Base-by-base conservation (phyloP, 2,797 vertebrate genomes). In the Hippoglossus hippoglossus region DNA sequence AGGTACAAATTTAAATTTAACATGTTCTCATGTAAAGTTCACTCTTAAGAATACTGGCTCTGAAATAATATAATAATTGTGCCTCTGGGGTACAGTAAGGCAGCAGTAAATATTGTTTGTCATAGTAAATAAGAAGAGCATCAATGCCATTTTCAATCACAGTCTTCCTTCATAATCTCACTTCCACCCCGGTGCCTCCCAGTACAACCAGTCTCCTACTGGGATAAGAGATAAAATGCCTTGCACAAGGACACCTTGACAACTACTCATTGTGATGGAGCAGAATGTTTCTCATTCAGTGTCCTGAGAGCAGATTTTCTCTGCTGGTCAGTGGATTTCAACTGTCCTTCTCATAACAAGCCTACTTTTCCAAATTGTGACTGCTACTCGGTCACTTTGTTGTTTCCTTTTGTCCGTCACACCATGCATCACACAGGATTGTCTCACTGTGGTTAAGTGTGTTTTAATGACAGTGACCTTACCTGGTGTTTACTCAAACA, bases 391-490 rank as follows among this genome's bases (percentile, higher is more conserved):
- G 34, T 36, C 51, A 9, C 51, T 46, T 52, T 61, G 61, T 56
- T 75, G 54, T 81, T 73, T 49, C 64, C 59, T 19, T 18, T 8
- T 1, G 6, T 36, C 53, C 63, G 79, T 75, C 71, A 62, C 6
- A 46, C 28, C 10, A 6, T 34, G 24, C 52, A 62, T 67, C 26
- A 15, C 49, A 3, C 26, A 61, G 54, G 46, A 24, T 51, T 54
- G 56, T 68, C 64, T 71, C 74, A 73, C 72, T 58, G 0, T 24
- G 54, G 57, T 66, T 80, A 67, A 89, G 84, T 85, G 84, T 65
- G 52, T 57, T 86, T 79, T 87, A 90, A 81, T 84, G 81, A 76
- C 55, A 31, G 54, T 79, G 69, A 75, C 47, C 75, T 90, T 77
- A 81, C 64, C 63, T 51, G 15, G 24, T 83, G 83, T 87, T 91